Evolutionary conservation across 30 jellyfish, hydroid and myxozoan species (phyloP), one percentile per base, ranked within the genome.

Genomic region (Aurelia coerulea): DNA sequence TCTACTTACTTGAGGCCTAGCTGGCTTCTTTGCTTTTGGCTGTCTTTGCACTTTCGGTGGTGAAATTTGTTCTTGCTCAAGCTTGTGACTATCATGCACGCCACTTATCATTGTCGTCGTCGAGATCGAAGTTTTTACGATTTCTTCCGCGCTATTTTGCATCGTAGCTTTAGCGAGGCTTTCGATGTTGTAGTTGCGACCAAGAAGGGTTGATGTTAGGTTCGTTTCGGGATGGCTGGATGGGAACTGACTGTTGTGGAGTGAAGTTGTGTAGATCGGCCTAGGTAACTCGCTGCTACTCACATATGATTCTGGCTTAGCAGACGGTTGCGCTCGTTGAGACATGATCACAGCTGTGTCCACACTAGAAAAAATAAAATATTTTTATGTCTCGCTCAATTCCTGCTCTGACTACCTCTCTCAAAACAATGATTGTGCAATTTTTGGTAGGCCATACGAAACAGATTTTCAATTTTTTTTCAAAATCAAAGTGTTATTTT

Each of bases 281-380:
- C 97, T 79, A 46, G 83, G 56, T 41, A 68, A 67, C 62, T 92
- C 98, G 56, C 56, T 46, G 56, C 72, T 62, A 41, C 85, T 78
- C 62, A 88, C 82, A 76, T 80, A 92, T 0, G 97, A 58, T 37
- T 88, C 97, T 9, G 93, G 83, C 54, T 90, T 72, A 6, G 98
- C 76, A 12, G 97, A 35, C 51, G 93, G 98, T 15, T 71, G 83
- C 53, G 98, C 91, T 49, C 97, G 96, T 74, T 88, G 85, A 4
- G 98, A 92, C 74, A 79, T 79, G 11, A 92, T 92, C 15, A 92
- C 96, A 11, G 98, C 98, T n/a, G 96, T 79, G 90, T 92, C 98
- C 37, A 92, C 85, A 67, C 98, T 92, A 67, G 5, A 72, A 29
- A 4, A 56, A 46, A 3, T 46, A 13, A 46, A 9, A 46, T 46